Conservation (phyloP, 2,888 invertebrate species). For the Tethea ocularis region DNA sequence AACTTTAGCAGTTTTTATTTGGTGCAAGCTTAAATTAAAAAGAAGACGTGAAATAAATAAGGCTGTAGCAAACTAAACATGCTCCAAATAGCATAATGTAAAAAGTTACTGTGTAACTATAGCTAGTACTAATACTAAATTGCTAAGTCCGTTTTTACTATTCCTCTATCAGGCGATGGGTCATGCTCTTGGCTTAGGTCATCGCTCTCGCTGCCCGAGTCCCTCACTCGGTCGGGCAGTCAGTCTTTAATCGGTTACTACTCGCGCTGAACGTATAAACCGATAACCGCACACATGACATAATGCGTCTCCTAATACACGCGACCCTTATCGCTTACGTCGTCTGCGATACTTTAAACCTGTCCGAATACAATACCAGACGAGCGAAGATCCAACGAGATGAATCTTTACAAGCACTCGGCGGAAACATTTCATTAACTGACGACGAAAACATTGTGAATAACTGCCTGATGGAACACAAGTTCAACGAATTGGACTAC, state of each 20-base stretch:
- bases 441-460: conserved; percentile 80
- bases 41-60: not conserved
- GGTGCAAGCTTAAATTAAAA: not conserved
- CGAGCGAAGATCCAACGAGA: conserved; percentile 72
- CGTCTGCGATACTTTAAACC: conserved; percentile 37
- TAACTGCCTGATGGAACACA: conserved; percentile 83
- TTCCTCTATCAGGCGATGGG: not conserved
- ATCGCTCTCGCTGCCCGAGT: not conserved
- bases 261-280: not conserved
- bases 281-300: conserved; percentile 1
- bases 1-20: not conserved
- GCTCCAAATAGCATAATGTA: not conserved
- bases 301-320: not conserved
- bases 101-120: not conserved
- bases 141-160: not conserved
- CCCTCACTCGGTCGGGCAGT: not conserved
- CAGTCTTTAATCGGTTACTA: not conserved
- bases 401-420: conserved; percentile 76
- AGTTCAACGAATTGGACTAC: conserved; percentile 79
- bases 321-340: conserved; percentile 17
- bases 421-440: conserved; percentile 76
- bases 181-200: not conserved
- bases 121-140: too few species aligned
- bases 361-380: conserved; percentile 44
- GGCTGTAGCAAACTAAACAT: not conserved